Conservation (phyloP, 2,797 vertebrate genomes). For the Clarias pachynema region DNA sequence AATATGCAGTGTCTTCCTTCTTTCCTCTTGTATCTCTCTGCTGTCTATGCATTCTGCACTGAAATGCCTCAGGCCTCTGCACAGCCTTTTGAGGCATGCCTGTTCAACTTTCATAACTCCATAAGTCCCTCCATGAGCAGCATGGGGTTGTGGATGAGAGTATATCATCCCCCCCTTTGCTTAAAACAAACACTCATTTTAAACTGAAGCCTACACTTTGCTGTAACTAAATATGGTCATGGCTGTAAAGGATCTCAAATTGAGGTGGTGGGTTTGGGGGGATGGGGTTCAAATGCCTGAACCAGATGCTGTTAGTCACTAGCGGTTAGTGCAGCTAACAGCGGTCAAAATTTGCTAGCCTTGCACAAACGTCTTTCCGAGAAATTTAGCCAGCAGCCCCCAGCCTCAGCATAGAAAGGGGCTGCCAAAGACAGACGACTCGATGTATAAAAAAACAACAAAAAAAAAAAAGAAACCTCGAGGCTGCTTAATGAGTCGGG, state of each 20-base stretch:
- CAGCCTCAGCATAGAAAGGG: constrained; percentile 29
- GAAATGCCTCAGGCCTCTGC: constrained; percentile 19
- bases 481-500: constrained; percentile 41
- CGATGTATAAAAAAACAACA: constrained; percentile 38
- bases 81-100: constrained; percentile 23
- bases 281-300: constrained; percentile 53
- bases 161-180: background rate
- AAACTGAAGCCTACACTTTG: constrained; percentile 23
- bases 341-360: constrained; percentile 60
- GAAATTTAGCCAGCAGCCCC: constrained; percentile 59
- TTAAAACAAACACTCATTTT: constrained; percentile 40
- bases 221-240: constrained; percentile 42
- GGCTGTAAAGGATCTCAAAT: constrained; percentile 28
- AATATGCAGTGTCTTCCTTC: constrained; percentile 5
- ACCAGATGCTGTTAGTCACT: constrained; percentile 65
- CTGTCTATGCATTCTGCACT: constrained; percentile 25
- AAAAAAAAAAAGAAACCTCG: constrained; percentile 39
- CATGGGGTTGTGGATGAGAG: constrained; percentile 12
- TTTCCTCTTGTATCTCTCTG: constrained; percentile 3
- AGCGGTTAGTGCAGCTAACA: constrained; percentile 55
- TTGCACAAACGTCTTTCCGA: constrained; percentile 57
- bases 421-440: constrained; percentile 38
- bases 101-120: background rate
- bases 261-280: constrained; percentile 19
- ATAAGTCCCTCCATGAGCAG: constrained; percentile 38